These are phyloP conservation scores for Smittia aterrima DNA, from an alignment of 2,888 invertebrate genomes.

Conservation along the genomic window DNA sequence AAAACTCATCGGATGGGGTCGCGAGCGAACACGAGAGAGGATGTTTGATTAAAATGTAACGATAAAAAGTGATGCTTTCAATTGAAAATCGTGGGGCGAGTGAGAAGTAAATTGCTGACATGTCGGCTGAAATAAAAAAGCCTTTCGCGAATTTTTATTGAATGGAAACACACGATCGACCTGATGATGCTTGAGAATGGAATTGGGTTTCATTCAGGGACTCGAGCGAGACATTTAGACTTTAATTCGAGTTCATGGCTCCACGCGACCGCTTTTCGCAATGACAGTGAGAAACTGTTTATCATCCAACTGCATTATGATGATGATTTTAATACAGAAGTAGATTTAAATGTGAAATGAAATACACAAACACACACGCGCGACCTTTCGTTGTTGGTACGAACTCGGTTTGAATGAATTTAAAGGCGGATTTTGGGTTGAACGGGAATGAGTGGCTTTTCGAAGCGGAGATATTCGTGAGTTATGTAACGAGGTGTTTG, in stretches of 20 bases:
- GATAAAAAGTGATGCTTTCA: slow-evolving; percentile 13
- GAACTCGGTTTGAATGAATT: too few species aligned
- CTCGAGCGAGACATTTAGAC: not conserved
- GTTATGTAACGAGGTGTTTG: too few species aligned
- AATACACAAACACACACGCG: too few species aligned
- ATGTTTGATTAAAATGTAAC: slow-evolving; percentile 23
- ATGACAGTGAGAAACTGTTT: not conserved
- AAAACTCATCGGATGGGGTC: too few species aligned
- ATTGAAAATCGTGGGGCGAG: not conserved
- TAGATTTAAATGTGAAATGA: too few species aligned
- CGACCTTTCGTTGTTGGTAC: too few species aligned
- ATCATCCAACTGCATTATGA: too few species aligned
- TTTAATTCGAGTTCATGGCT: not conserved
- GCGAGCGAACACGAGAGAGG: not conserved
- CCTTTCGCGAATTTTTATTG: not conserved
- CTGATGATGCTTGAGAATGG: not conserved
- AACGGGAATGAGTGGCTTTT: too few species aligned
- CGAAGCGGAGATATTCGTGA: too few species aligned
- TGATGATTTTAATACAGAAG: too few species aligned
- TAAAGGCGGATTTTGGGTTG: too few species aligned
- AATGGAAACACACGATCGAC: not conserved
- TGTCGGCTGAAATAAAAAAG: not conserved
- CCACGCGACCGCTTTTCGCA: not conserved
- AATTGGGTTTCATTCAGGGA: not conserved
- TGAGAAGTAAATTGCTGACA: not conserved